phyloP scores from a whole-genome alignment of 2,113 vertebrate species.

The Eulacestoma nigropectus region DNA sequence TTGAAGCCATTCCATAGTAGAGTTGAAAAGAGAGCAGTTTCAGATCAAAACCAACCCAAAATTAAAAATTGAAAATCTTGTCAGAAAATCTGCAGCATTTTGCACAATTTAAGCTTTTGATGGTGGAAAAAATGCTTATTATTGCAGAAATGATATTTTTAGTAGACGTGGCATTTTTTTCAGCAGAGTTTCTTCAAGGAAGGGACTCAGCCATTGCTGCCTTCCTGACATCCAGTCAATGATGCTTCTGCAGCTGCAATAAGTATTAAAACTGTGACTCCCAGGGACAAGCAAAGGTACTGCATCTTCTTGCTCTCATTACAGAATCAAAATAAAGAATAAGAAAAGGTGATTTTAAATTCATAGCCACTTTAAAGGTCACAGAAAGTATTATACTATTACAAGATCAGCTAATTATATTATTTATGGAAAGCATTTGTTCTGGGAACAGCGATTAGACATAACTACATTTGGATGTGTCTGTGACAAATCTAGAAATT shows the following conservation, averaged over 20 bases:
- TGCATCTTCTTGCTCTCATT: conserved; percentile 6
- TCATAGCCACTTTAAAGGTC: conserved; percentile 36
- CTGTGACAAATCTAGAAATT: conserved; percentile 36
- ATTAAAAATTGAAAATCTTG: background rate
- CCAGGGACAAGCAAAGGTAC: conserved; percentile 45
- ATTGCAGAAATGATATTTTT: background rate
- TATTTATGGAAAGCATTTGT: conserved; percentile 51
- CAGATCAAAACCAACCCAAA: conserved; percentile 13
- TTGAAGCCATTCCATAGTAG: background rate
- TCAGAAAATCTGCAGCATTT: background rate
- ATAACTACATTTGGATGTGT: conserved; percentile 1
- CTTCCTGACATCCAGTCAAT: background rate
- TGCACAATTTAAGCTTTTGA: conserved; percentile 11
- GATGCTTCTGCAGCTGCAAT: background rate
- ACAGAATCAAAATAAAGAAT: background rate
- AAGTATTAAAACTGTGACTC: conserved; percentile 61
- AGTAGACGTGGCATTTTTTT: background rate
- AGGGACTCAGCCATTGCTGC: background rate
- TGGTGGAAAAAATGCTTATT: background rate
- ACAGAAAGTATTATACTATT: background rate
- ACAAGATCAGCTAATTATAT: conserved; percentile 39
- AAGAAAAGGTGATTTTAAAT: conserved; percentile 14
- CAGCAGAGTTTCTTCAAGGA: background rate
- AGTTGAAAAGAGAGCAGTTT: background rate
- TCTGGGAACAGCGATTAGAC: conserved; percentile 13